Evolutionary conservation across 2,797 vertebrate species (phyloP), one percentile per base, ranked within the genome.

Genomic region (Sciaenops ocellatus): DNA sequence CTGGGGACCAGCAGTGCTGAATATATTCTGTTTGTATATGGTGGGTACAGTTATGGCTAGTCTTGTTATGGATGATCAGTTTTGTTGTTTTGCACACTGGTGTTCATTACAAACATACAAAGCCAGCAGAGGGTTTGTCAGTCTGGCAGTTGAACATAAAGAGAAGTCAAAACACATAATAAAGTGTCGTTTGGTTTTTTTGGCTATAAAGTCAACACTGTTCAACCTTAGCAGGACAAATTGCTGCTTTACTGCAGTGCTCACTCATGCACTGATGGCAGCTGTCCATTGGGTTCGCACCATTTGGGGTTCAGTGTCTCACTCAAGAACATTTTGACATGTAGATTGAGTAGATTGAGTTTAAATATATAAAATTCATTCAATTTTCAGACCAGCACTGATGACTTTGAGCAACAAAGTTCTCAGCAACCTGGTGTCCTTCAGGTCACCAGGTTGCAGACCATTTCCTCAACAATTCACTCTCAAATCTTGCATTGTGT

Each of bases 1-100:
- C 97, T 99, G 78, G 98, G 98, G 75, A 96, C 97, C 90, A 97
- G 96, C 96, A 97, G 95, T 28, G 98, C 98, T 74, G 98, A 99
- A 82, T 99, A 98, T 70, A 92, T 96, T 76, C 96, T 99, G 87
- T 98, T 98, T 95, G 98, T 99, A 83, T 98, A 98, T 63, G 98
- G 98, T 99, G 92, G 96, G 98, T 97, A 76, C 28, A 26, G 54
- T 59, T 12, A 80, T 38, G 38, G 5, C 55, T 30, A 20, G 51
- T 72, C 30, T 63, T 67, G 26, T 61, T 64, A 20, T 56, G 13
- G 59, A 69, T 71, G 48, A 67, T 79, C 38, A 48, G 26, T 69
- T 82, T 11, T 28, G 24, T 42, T 73, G 67, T 38, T 50, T 34
- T 63, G 54, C 46, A 12, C 5, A 48, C 20, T 66, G 30, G 60